phyloP scores from a whole-genome alignment of 2,113 vertebrate genomes.

The Regulus satrapa region DNA sequence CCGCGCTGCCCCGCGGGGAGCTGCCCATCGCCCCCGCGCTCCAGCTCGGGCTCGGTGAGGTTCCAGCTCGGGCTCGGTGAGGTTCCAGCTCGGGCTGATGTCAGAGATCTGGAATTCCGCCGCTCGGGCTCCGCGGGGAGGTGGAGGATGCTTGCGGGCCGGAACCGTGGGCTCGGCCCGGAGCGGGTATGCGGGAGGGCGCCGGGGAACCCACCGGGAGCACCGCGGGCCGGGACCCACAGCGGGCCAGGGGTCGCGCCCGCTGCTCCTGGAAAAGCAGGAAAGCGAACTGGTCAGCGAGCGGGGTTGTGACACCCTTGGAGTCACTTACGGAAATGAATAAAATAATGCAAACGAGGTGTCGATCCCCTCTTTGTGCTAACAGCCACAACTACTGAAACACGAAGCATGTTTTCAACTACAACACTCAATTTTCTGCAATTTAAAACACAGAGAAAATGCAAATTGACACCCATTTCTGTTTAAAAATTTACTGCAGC shows the following conservation, averaged over 20 bases:
- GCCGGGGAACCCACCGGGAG: neutral
- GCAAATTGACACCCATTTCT: neutral
- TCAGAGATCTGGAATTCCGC: slow-evolving; percentile 50
- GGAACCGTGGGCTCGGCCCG: neutral
- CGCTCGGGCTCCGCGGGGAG: neutral
- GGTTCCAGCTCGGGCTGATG: slow-evolving; percentile 47
- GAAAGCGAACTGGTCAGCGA: neutral
- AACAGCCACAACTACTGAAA: neutral
- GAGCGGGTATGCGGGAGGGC: neutral
- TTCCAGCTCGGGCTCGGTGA: neutral
- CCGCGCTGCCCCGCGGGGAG: neutral
- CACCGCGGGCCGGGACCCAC: no score
- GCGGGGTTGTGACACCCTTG: neutral
- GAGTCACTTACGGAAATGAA: neutral
- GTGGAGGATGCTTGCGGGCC: neutral
- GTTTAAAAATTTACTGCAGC: neutral
- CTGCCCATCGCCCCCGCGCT: neutral
- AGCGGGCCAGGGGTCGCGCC: no score
- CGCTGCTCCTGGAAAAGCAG: neutral
- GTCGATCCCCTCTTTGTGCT: neutral
- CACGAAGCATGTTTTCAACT: neutral
- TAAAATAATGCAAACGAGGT: neutral
- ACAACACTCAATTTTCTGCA: neutral
- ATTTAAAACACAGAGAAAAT: neutral
- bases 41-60: neutral